phyloP scores from a whole-genome alignment of 2,113 vertebrate species.

The Tursiops truncatus region DNA sequence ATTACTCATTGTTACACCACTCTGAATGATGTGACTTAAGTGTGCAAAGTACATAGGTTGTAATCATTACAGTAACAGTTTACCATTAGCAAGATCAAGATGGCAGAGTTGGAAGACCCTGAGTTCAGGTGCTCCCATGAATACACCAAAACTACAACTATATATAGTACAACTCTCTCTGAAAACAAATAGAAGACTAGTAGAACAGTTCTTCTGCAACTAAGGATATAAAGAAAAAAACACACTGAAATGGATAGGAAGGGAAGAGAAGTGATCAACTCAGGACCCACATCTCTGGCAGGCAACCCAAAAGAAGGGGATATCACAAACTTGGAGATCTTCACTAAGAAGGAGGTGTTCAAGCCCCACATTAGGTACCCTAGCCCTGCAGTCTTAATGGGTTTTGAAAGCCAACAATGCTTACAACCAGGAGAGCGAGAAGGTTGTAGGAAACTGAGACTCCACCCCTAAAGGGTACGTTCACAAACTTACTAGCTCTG shows the following conservation, averaged over 20 bases:
- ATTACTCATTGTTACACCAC: background rate
- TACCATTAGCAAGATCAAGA: background rate
- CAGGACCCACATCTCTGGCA: background rate
- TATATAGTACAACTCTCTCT: background rate
- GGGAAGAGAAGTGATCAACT: background rate
- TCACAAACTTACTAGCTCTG: background rate
- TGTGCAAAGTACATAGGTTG: background rate
- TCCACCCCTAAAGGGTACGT: background rate
- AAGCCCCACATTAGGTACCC: background rate
- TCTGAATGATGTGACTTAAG: background rate
- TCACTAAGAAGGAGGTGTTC: background rate
- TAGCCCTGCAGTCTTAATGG: background rate
- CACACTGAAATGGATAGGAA: background rate
- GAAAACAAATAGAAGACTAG: background rate
- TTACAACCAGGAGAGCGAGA: background rate
- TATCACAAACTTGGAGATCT: background rate
- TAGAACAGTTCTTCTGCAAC: background rate
- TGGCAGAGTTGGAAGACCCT: background rate
- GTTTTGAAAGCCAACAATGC: background rate
- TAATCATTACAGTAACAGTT: background rate
- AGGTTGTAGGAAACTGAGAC: background rate
- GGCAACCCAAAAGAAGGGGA: background rate
- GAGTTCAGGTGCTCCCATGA: background rate
- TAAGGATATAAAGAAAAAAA: background rate
- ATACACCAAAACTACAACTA: background rate